A percentile compares a stretch with the other conserved stretches of the same genome.
These are phyloP conservation scores for Pinna nobilis DNA, from an alignment of 1,140 invertebrate species.

Conservation along the genomic window DNA sequence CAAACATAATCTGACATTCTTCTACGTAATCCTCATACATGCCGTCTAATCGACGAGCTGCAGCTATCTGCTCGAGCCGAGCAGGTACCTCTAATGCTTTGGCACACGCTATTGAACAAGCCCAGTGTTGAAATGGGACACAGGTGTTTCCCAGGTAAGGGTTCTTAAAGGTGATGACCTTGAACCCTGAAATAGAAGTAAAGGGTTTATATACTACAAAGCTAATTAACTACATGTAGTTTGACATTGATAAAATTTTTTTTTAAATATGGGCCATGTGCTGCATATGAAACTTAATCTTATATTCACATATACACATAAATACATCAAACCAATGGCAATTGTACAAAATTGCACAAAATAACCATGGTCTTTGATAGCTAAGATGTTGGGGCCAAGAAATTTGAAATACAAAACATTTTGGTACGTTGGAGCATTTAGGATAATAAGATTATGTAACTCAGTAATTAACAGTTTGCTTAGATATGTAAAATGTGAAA, in stretches of 20 bases:
- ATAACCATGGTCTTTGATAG: no score
- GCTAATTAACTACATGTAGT: neutral
- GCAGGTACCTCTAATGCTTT: conserved; percentile 76
- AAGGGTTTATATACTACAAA: conserved; percentile 20
- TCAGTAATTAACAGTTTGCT: no score
- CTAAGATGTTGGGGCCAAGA: no score
- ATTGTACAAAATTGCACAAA: no score
- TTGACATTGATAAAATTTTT: neutral
- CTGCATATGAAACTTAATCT: neutral
- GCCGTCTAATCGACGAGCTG: conserved; percentile 69
- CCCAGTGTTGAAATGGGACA: conserved; percentile 78
- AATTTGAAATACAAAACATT: no score
- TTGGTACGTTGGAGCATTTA: no score
- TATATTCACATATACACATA: no score
- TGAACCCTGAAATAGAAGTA: conserved; percentile 74
- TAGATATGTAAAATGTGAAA: no score
- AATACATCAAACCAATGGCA: no score
- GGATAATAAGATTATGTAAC: no score
- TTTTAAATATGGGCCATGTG: no score
- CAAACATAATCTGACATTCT: conserved; percentile 65
- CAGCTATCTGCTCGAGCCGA: conserved; percentile 72
- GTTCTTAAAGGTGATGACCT: conserved; percentile 77
- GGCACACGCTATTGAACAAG: conserved; percentile 75
- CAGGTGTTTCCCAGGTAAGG: conserved; percentile 78
- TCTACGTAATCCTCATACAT: conserved; percentile 72